Base-by-base conservation (phyloP, 2,888 invertebrate species). In the Drosophila putrida region DNA sequence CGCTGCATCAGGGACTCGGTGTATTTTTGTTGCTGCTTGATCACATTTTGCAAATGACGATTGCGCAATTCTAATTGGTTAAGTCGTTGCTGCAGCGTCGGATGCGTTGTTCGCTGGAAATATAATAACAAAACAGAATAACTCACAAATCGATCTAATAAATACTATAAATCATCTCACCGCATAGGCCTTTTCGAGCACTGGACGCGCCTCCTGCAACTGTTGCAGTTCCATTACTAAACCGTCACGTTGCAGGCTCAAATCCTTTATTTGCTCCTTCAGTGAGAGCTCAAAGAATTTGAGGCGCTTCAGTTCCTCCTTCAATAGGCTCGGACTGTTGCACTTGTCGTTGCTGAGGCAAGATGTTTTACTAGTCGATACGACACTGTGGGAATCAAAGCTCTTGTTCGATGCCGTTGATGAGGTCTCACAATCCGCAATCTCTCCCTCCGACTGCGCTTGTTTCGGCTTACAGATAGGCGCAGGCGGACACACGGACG, bases 11-110 rank as follows among this genome's bases (percentile, higher is more conserved):
- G 92, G 73, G 94, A 93, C 87, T 95, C 95, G n/a, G 94, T 94
- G 80, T 94, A 94, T 58, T 94, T 93, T 83, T 95, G 95, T 82
- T 95, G 95, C 82, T 94, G 94, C 70, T 94, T 94, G 66, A 95
- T 92, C 54, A 94, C 94, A 73, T 94, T 92, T 90, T 95, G 94
- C 70, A 95, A 91, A 90, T 94, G 94, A 74, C 94, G 93, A 89
- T 95, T 94, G 71, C 94, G 93, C 78, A 95, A 93, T 85, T 95
- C 95, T 78, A 95, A 93, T 76, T 92, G 91, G 68, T 93, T 92
- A n/a, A 93, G 90, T 73, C 91, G 82, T 77, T 93, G 93, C 70
- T 91, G 90, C 58, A 93, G 79, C 44, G 91, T 90, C 35, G 93
- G 93, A 90, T 93, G 93, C 57, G 91, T 89, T 15, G 93, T 91